These are phyloP conservation scores for Aporrectodea caliginosa DNA, from an alignment of 1,140 invertebrate genomes.

Conservation along the genomic window DNA sequence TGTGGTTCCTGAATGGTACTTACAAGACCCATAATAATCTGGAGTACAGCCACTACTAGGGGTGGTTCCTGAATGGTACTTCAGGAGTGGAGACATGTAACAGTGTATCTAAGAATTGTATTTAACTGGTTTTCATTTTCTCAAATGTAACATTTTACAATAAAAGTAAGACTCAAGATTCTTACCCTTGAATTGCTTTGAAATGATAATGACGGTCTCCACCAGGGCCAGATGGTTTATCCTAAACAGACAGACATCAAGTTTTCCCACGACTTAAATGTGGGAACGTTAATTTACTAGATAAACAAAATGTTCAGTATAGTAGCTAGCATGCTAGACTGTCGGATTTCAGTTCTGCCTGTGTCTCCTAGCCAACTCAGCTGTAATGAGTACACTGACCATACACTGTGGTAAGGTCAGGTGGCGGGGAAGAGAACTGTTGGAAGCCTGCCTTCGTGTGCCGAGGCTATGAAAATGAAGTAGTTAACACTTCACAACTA, in stretches of 20 bases:
- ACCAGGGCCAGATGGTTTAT: constrained; percentile 88
- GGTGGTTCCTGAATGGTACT: too few species aligned
- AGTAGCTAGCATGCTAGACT: not conserved
- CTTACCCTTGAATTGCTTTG: constrained; percentile 67
- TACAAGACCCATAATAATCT: too few species aligned
- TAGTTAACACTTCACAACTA: too few species aligned
- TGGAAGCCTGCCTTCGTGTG: too few species aligned
- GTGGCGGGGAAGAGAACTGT: too few species aligned
- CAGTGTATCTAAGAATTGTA: too few species aligned
- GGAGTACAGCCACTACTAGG: too few species aligned
- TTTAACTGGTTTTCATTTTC: too few species aligned
- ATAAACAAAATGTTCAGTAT: not conserved
- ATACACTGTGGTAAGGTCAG: too few species aligned
- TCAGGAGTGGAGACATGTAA: too few species aligned
- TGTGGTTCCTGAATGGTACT: too few species aligned
- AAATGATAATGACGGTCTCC: constrained; percentile 76
- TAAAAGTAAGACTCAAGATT: not conserved
- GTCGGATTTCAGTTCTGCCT: not conserved
- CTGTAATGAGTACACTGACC: not conserved
- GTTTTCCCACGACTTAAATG: constrained; percentile 4
- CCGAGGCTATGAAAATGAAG: too few species aligned
- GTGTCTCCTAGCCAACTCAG: not conserved
- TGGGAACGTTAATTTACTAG: constrained; percentile 5
- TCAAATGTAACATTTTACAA: not conserved
- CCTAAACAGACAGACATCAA: constrained; percentile 60